These are phyloP conservation scores for Crax fasciolata DNA, from an alignment of 2,797 vertebrate genomes.

Conservation along the genomic window DNA sequence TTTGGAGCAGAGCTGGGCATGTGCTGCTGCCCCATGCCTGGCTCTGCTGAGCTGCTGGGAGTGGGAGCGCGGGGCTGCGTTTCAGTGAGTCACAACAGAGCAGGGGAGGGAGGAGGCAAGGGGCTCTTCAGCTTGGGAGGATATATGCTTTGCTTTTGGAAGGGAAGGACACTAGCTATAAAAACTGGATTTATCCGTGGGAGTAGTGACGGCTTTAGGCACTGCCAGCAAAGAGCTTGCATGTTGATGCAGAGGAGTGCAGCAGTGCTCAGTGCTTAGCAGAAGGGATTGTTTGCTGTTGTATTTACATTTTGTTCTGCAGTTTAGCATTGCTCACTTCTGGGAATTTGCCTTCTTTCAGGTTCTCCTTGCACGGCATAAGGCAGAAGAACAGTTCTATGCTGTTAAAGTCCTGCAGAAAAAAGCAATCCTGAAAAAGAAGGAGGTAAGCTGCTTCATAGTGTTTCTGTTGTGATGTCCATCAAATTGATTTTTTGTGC, in stretches of 20 bases:
- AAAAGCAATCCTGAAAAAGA: conserved; percentile 99
- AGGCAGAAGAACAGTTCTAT: conserved; percentile 94
- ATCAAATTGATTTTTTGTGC: neutral
- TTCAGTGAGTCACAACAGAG: neutral
- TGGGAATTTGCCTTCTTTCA: conserved; percentile 60
- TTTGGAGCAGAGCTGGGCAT: neutral
- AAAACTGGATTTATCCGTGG: neutral
- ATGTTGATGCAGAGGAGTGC: neutral
- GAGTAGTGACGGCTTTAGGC: neutral
- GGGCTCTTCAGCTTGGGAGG: neutral
- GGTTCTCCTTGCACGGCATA: conserved; percentile 96
- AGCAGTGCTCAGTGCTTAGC: neutral
- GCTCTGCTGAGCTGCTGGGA: neutral
- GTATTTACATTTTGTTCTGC: neutral
- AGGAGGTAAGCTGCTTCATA: conserved; percentile 87
- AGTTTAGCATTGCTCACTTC: conserved; percentile 7
- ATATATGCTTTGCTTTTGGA: neutral
- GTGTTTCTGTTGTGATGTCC: neutral
- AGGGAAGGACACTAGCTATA: neutral
- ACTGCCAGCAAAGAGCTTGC: neutral
- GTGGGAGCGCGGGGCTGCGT: neutral
- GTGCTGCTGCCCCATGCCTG: neutral
- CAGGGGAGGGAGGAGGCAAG: neutral
- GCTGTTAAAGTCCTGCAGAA: conserved; percentile 99
- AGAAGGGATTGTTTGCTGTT: neutral